A percentile compares a stretch with the other conserved stretches of the same genome.
Evolutionary conservation across 2,888 invertebrate genomes (phyloP).

Genomic region (Blomia tropicalis): DNA sequence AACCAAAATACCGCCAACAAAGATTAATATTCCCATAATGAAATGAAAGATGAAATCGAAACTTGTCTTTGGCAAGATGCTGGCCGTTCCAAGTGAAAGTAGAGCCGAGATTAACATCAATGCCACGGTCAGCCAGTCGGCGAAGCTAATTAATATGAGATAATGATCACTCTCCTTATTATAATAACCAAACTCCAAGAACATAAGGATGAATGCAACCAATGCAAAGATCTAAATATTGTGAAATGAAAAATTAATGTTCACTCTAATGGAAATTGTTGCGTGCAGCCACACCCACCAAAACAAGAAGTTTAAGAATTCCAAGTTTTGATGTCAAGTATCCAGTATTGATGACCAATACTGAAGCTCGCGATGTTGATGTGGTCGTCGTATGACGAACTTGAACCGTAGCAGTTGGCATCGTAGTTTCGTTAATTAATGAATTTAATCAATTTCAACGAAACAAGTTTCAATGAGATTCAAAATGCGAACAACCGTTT

Average conservation of each 20-base stretch:
- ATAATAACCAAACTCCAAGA: conserved; percentile 37
- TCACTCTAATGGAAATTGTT: background rate
- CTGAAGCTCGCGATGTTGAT: conserved; percentile 55
- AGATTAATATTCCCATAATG: conserved; percentile 13
- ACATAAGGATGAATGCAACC: conserved; percentile 42
- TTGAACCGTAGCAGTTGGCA: conserved; percentile 24
- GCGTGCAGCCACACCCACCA: conserved; percentile 45
- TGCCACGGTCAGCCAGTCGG: conserved; percentile 62
- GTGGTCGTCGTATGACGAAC: conserved; percentile 37
- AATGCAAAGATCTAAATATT: conserved; percentile 19
- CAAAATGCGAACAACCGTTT: too few species aligned
- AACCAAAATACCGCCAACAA: conserved; percentile 19
- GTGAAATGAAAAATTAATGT: background rate
- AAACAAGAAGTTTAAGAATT: conserved; percentile 57
- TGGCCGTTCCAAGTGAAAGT: conserved; percentile 61
- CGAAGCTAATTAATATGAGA: conserved; percentile 46
- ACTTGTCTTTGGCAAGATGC: conserved; percentile 62
- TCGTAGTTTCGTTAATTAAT: conserved; percentile 7
- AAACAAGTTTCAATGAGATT: too few species aligned
- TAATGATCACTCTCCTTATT: conserved; percentile 13
- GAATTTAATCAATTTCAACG: background rate
- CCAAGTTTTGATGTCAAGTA: conserved; percentile 62
- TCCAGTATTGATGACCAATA: conserved; percentile 60
- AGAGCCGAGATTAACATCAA: conserved; percentile 55
- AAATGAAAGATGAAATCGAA: conserved; percentile 35